phyloP scores from a whole-genome alignment of 2,113 vertebrate genomes.

The Arenaria interpres region DNA sequence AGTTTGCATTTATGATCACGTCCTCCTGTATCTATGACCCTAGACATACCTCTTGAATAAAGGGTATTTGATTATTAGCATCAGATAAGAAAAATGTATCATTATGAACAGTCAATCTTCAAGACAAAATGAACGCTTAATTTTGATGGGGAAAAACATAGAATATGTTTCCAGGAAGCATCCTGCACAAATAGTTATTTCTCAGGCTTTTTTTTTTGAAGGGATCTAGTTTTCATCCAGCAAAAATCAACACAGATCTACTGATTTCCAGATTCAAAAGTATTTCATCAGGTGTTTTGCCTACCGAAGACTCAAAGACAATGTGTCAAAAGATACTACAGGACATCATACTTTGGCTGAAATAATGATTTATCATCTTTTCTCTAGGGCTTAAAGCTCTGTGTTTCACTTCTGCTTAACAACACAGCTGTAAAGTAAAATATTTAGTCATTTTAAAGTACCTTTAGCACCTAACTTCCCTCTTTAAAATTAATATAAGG shows the following conservation, averaged over 20 bases:
- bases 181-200: neutral
- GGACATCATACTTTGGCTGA: neutral
- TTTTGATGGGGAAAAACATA: neutral
- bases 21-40: neutral
- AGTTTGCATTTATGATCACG: neutral
- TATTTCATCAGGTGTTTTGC: neutral
- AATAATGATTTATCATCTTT: neutral
- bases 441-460: neutral
- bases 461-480: neutral
- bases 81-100: neutral
- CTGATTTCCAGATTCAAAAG: neutral
- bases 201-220: neutral
- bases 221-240: neutral
- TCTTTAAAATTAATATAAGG: neutral
- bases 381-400: neutral
- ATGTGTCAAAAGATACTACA: neutral
- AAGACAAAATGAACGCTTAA: neutral
- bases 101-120: neutral
- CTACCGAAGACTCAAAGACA: neutral
- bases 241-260: neutral
- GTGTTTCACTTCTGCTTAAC: neutral
- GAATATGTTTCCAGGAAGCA: neutral
- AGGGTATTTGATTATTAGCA: neutral
- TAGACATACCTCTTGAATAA: neutral
- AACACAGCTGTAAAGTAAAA: neutral